A percentile compares a stretch with the other conserved stretches of the same genome.
These are phyloP conservation scores for Glaucopsyche alexis DNA, from an alignment of 2,888 invertebrate species.

Conservation along the genomic window DNA sequence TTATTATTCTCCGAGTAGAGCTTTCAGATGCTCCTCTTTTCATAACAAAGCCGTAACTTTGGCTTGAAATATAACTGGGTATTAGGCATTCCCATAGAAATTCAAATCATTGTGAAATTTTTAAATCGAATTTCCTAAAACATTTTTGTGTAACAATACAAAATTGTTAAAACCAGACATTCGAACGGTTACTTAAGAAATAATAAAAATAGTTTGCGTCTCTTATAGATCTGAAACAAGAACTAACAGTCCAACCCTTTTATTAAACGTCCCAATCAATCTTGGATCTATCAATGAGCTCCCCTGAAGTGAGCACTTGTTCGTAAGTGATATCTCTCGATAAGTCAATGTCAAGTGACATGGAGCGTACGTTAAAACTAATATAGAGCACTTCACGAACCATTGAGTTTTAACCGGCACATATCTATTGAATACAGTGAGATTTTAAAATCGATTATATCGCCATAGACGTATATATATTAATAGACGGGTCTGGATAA, in stretches of 20 bases:
- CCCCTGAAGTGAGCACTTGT: not conserved
- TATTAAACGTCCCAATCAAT: slow-evolving; percentile 1
- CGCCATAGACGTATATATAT: too few relatives aligned
- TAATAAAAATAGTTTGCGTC: not conserved
- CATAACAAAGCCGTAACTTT: not conserved
- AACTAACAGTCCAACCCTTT: not conserved
- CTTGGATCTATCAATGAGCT: not conserved
- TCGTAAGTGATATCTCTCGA: slow-evolving; percentile 27
- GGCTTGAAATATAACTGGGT: not conserved
- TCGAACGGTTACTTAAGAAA: too few relatives aligned
- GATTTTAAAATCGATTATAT: too few relatives aligned
- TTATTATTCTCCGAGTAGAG: slow-evolving; percentile 30
- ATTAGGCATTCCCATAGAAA: too few relatives aligned
- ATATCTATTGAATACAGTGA: too few relatives aligned
- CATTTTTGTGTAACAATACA: too few relatives aligned
- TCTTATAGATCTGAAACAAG: not conserved
- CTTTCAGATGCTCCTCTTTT: not conserved
- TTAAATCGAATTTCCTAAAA: too few relatives aligned
- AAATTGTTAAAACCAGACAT: too few relatives aligned
- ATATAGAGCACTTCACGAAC: not conserved
- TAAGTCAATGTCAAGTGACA: slow-evolving; percentile 14
- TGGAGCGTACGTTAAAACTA: not conserved
- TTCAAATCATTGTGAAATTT: too few relatives aligned
- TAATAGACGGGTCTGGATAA: too few relatives aligned
- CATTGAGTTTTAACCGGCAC: not conserved